Base-by-base conservation (phyloP, 2,797 vertebrate genomes). In the Sebastolobus alascanus region DNA sequence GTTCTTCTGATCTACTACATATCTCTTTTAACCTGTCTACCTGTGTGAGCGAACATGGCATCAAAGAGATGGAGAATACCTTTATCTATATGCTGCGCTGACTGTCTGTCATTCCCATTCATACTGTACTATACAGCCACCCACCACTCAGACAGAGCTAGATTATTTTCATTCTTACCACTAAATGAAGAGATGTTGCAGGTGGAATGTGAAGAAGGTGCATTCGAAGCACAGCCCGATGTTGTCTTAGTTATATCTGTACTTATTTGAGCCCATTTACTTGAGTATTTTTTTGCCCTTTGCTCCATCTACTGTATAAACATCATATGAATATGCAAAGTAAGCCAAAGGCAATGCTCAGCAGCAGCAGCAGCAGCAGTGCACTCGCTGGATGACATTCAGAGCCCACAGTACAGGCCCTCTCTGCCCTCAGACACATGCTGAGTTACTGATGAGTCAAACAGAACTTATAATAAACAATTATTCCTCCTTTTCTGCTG, bases 11-110 rank as follows among this genome's bases (percentile, higher is more conserved):
- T 90, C 80, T 68, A 5, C 75, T 82, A 79, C 83, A 74, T 83
- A 50, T 84, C 78, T 83, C 73, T 88, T 84, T 86, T 88, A 88
- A 85, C 85, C 76, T 46, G 85, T 87, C 83, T 88, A 68, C 89
- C 82, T 84, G 86, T 81, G 79, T 59, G 77, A 91, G 83, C 29
- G 11, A 77, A 81, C 52, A 52, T 20, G 72, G 69, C 82, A 81
- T 88, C 81, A 90, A 73, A 91, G 75, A 65, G 85, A 88, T 31
- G 50, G 65, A 87, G 80, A 87, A 88, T 68, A 71, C 81, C 83
- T 87, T 85, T 73, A 89, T 91, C 84, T 83, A 46, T 67, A 5
- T 13, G 1, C 60, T 16, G 61, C 2, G 46, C 81, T 77, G 83
- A 46, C 78, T 80, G 78, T 9, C 84, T 85, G 84, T 83, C 83